Conservation (phyloP, 1,140 invertebrate genomes). For the Bombus ignitus region DNA sequence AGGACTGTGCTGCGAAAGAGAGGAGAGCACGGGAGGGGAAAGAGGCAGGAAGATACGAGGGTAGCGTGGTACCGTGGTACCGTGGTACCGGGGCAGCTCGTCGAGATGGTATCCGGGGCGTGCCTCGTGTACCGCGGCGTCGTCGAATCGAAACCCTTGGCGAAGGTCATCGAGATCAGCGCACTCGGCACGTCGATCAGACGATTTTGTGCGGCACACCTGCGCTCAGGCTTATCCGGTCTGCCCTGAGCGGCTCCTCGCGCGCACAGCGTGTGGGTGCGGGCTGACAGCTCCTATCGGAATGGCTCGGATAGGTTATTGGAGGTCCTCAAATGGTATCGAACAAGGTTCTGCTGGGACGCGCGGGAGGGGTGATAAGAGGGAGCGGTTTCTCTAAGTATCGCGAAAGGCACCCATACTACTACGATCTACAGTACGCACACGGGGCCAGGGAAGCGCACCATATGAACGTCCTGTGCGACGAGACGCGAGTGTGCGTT, state of each 20-base stretch:
- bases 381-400: conserved; percentile 61
- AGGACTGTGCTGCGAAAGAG: neutral
- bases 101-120: conserved; percentile 29
- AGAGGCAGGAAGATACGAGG: neutral
- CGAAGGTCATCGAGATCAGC: conserved; percentile 64
- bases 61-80: conserved; percentile 33
- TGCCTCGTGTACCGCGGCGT: conserved; percentile 32
- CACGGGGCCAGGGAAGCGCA: neutral
- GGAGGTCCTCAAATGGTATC: conserved; percentile 79
- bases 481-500: conserved; percentile 5
- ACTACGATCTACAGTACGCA: neutral
- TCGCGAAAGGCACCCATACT: conserved; percentile 49
- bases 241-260: conserved; percentile 35
- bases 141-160: conserved; percentile 43
- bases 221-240: conserved; percentile 61
- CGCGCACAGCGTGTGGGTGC: conserved; percentile 69
- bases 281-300: conserved; percentile 74
- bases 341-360: conserved; percentile 64
- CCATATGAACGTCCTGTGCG: neutral
- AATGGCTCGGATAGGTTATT: conserved; percentile 76
- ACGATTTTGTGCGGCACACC: conserved; percentile 69
- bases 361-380: conserved; percentile 62
- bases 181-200: conserved; percentile 60
- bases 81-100: conserved; percentile 12
- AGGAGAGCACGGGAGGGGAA: neutral